Conservation (phyloP, 2,113 vertebrate genomes). For the Silurus meridionalis region DNA sequence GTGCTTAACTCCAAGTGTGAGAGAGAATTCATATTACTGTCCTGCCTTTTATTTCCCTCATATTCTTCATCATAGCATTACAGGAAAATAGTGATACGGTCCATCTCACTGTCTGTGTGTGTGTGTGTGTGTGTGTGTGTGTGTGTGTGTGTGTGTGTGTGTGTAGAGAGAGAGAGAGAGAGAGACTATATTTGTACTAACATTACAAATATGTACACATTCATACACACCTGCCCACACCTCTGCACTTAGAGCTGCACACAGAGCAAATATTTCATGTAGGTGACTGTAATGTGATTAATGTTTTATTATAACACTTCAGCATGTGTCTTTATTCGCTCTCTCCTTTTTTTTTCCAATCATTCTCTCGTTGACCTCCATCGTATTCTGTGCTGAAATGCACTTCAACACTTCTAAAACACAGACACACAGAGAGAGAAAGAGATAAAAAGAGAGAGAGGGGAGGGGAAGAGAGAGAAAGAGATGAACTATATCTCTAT, state of each 20-base stretch:
- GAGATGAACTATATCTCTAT: too few relatives aligned
- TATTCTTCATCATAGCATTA: slow-evolving; percentile 19
- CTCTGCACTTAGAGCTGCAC: slow-evolving; percentile 22
- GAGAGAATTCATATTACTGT: slow-evolving; percentile 25
- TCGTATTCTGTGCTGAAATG: background rate
- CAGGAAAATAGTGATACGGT: slow-evolving; percentile 4
- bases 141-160: background rate
- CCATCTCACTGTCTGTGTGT: background rate
- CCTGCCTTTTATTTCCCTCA: slow-evolving; percentile 16
- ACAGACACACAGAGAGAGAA: background rate
- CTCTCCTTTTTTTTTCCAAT: background rate
- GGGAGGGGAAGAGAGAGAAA: too few relatives aligned
- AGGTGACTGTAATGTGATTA: slow-evolving; percentile 17
- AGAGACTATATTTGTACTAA: too few relatives aligned
- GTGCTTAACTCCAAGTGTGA: slow-evolving; percentile 8
- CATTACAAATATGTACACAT: background rate
- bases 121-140: background rate
- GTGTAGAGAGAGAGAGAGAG: background rate
- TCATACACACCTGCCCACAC: slow-evolving; percentile 11
- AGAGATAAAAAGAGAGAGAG: too few relatives aligned
- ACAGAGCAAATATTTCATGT: slow-evolving; percentile 35
- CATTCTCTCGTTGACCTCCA: background rate
- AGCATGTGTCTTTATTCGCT: slow-evolving; percentile 6
- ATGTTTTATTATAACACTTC: background rate
- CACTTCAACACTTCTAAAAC: background rate